A percentile compares a stretch with the other conserved stretches of the same genome.
Evolutionary conservation across 2,113 vertebrate species (phyloP).

Genomic region (Balaeniceps rex): DNA sequence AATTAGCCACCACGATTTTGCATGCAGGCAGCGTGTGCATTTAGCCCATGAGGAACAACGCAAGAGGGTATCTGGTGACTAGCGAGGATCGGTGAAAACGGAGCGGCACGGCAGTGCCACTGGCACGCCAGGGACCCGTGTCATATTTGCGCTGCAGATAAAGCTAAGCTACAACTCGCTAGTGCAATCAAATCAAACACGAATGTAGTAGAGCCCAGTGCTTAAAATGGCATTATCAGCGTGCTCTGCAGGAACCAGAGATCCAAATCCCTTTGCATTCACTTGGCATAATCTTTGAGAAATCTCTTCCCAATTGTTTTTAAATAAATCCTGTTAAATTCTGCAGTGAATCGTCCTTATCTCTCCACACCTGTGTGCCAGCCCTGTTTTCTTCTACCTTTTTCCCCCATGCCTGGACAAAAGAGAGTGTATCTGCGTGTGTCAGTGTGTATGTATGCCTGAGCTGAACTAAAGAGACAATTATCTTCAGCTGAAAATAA

Average conservation of each 20-base stretch:
- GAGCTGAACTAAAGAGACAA: slow-evolving; percentile 68
- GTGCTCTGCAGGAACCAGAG: background rate
- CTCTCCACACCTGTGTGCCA: slow-evolving; percentile 14
- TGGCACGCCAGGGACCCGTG: background rate
- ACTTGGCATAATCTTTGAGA: slow-evolving; percentile 7
- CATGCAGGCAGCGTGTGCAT: no score
- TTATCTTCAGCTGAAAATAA: slow-evolving; percentile 76
- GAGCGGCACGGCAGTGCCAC: background rate
- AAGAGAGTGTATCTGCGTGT: background rate
- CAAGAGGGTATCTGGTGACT: fast-evolving
- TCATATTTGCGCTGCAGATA: background rate
- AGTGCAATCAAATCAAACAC: background rate
- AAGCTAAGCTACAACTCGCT: background rate
- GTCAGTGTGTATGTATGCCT: slow-evolving; percentile 32
- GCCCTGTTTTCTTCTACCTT: background rate
- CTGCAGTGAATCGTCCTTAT: slow-evolving; percentile 23
- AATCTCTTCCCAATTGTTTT: slow-evolving; percentile 48
- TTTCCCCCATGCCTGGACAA: background rate
- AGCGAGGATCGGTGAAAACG: fast-evolving
- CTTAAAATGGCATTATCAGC: background rate
- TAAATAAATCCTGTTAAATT: slow-evolving; percentile 43
- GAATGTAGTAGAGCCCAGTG: background rate
- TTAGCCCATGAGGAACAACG: fast-evolving
- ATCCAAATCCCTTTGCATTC: slow-evolving; percentile 24
- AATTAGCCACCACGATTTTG: background rate